Evolutionary conservation across 2,113 vertebrate species (phyloP), one percentile per base, ranked within the genome.

Genomic region (Thymallus thymallus): DNA sequence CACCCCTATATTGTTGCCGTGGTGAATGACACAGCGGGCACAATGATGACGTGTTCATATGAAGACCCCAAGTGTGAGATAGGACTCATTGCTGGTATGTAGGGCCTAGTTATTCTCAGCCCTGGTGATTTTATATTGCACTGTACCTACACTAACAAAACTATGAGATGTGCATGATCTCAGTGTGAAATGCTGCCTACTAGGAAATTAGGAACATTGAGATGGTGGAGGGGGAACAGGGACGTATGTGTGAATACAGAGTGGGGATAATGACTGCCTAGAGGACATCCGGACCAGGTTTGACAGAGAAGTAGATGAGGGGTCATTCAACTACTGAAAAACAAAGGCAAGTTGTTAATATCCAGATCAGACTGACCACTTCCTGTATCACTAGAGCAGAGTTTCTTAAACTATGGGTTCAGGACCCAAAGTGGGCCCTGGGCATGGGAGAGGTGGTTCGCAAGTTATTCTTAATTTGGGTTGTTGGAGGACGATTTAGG

Each of bases 161-260:
- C 35, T 10, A 9, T 41, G 35, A 41, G 35, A 41, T 51, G 48
- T 51, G 48, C 18, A 51, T 60, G 56, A 60, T 23, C 24, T 41
- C 14, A 2, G 29, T 20, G 30, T 66, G 30, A 16, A 32, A 32
- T 20, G 30, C 64, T 51, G 30, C 77, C 60, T 73, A 66, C 70
- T 73, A 99, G 97, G 95, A 98, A 64, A 91, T 98, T 93, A 94
- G 90, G 84, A 98, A 98, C 88, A 95, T 98, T 5, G 92, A 96
- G 85, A 87, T 86, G 77, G 84, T 93, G 72, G 89, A 94, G 32
- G 93, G 90, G 23, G 87, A 92, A 0, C 85, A 91, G 71, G 94
- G 91, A 4, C 90, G 88, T 87, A 98, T 98, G 96, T 99, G 91
- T 99, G 76, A 99, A 98, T 87, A 98, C 96, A 0, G 97, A 99